phyloP scores from a whole-genome alignment of 2,113 vertebrate species.

The Cyanoramphus novaezelandiae region DNA sequence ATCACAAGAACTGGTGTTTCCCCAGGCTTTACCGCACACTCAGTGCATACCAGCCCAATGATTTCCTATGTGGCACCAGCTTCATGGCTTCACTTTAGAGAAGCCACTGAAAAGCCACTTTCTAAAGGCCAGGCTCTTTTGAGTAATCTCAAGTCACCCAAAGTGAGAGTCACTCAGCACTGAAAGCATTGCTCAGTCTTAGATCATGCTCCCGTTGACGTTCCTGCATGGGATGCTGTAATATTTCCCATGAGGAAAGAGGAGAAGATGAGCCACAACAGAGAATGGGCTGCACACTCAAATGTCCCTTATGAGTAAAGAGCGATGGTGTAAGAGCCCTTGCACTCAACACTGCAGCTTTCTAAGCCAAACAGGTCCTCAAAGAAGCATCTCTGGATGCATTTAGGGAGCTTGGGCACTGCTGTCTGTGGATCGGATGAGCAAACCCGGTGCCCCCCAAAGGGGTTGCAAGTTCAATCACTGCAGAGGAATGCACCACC shows the following conservation, averaged over 20 bases:
- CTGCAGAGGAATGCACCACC: background rate
- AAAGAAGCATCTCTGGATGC: background rate
- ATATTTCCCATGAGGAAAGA: background rate
- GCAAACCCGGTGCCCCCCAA: too few relatives aligned
- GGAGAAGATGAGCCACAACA: background rate
- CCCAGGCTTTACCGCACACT: background rate
- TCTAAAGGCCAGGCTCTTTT: background rate
- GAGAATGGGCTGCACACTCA: background rate
- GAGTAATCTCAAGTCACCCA: background rate
- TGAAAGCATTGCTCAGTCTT: background rate
- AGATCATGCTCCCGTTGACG: background rate
- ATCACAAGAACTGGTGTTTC: background rate
- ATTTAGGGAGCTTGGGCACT: background rate
- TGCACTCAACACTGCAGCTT: background rate
- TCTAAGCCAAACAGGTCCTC: background rate
- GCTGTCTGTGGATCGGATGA: background rate
- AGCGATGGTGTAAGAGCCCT: rapidly evolving
- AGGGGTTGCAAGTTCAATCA: background rate
- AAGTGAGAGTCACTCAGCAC: background rate
- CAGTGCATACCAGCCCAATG: background rate
- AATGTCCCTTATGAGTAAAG: background rate
- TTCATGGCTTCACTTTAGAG: background rate
- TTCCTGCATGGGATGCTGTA: background rate
- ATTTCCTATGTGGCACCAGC: background rate
- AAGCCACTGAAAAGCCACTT: background rate